Evolutionary conservation across 2,888 invertebrate genomes (phyloP).

Genomic region (Hofmannophila pseudospretella): DNA sequence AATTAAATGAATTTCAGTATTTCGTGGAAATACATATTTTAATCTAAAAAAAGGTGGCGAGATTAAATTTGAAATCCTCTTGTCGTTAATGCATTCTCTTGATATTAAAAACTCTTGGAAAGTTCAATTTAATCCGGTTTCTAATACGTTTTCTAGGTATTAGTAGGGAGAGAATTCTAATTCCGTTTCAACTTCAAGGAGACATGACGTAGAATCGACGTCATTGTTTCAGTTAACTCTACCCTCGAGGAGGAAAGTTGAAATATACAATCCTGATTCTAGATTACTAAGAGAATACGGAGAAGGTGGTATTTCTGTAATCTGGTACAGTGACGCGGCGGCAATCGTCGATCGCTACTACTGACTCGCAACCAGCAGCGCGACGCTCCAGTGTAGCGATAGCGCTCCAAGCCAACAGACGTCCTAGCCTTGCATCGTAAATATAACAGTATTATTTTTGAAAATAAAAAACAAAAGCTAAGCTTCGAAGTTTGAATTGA

Average conservation of each 20-base stretch:
- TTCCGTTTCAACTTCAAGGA: no score
- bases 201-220: no score
- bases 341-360: no score
- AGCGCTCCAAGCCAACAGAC: constrained; percentile 53
- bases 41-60: not conserved
- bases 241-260: constrained; percentile 22
- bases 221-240: no score
- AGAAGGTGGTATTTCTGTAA: constrained; percentile 51
- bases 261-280: constrained; percentile 22
- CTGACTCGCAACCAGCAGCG: constrained; percentile 14
- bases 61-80: not conserved
- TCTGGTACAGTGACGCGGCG: constrained; percentile 26
- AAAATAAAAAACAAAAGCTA: not conserved
- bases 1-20: not conserved
- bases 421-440: constrained; percentile 23
- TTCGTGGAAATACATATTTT: not conserved
- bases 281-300: constrained; percentile 37
- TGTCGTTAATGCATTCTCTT: not conserved
- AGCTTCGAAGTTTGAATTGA: not conserved
- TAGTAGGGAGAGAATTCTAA: no score
- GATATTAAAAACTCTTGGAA: not conserved
- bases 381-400: constrained; percentile 55
- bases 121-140: no score
- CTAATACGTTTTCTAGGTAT: no score
- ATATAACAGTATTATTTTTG: not conserved